Evolutionary conservation across 1,140 invertebrate genomes (phyloP).

Genomic region (Globodera rostochiensis): DNA sequence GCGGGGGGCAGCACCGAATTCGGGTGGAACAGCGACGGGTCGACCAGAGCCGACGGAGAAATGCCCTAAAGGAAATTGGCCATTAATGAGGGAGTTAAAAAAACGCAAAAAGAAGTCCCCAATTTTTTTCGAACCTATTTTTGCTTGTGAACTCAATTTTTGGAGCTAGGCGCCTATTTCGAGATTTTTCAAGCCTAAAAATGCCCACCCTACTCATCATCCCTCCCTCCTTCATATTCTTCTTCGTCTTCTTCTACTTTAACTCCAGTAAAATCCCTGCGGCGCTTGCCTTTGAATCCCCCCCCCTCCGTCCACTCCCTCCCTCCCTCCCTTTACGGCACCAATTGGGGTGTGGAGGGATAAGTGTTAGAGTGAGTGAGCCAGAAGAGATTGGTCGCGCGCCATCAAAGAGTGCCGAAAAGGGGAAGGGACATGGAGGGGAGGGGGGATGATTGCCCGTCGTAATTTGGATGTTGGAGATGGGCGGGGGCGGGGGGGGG

Average conservation of each 20-base stretch:
- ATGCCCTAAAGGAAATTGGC: not conserved
- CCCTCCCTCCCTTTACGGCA: constrained; percentile 2
- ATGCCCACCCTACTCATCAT: too few relatives aligned
- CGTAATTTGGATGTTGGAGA: not conserved
- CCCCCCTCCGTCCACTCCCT: not conserved
- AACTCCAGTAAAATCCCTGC: too few relatives aligned
- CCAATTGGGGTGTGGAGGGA: constrained; percentile 2
- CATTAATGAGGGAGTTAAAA: too few relatives aligned
- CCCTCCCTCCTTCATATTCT: not conserved
- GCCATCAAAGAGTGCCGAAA: constrained; percentile 9
- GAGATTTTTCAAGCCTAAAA: too few relatives aligned
- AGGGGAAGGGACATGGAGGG: not conserved
- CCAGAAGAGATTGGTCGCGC: not conserved
- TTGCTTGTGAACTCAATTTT: too few relatives aligned
- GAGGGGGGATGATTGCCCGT: not conserved
- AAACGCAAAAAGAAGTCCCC: too few relatives aligned
- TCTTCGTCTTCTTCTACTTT: not conserved
- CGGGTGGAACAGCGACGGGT: constrained; percentile 2
- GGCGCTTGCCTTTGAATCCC: not conserved
- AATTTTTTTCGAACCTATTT: too few relatives aligned
- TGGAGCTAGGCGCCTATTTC: too few relatives aligned
- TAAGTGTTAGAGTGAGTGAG: not conserved
- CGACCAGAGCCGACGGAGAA: not conserved
- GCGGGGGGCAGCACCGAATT: constrained; percentile 17
- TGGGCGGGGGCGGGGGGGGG: not conserved